phyloP scores from a whole-genome alignment of 2,888 invertebrate species.

The Loripinus fragilis region DNA sequence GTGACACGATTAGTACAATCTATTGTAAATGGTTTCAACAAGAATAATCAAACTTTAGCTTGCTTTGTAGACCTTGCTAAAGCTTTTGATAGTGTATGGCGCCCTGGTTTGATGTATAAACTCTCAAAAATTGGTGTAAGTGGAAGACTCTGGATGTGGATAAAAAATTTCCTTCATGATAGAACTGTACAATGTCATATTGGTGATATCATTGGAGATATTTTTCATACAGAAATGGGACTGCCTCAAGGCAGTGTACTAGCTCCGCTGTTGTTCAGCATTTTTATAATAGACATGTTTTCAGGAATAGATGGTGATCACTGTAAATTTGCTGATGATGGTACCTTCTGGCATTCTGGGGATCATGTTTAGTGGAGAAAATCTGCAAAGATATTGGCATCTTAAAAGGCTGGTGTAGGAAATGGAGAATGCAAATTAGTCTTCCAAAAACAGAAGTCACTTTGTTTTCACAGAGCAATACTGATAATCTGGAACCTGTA shows the following conservation, averaged over 20 bases:
- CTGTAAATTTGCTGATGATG: constrained; percentile 40
- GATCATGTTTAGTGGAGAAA: not conserved
- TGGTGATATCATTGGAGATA: not conserved
- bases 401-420: constrained; percentile 12
- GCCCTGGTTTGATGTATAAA: constrained; percentile 30
- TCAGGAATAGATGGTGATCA: not conserved
- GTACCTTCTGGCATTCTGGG: constrained; percentile 35
- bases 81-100: constrained; percentile 45
- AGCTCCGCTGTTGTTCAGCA: constrained; percentile 35
- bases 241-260: constrained; percentile 37
- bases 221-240: constrained; percentile 7
- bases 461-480: too few species aligned
- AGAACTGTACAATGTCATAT: constrained; percentile 16
- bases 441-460: too few species aligned
- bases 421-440: too few species aligned
- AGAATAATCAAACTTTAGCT: constrained; percentile 13
- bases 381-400: constrained; percentile 6
- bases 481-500: too few species aligned
- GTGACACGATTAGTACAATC: constrained; percentile 20
- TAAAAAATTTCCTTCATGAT: constrained; percentile 13
- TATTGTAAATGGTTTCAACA: constrained; percentile 28
- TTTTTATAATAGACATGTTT: constrained; percentile 24
- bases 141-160: constrained; percentile 26
- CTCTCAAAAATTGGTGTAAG: constrained; percentile 17
- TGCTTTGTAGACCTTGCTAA: constrained; percentile 33